Evolutionary conservation across 2,113 vertebrate species (phyloP), one percentile per base, ranked within the genome.

Genomic region (Hemichromis elongatus): DNA sequence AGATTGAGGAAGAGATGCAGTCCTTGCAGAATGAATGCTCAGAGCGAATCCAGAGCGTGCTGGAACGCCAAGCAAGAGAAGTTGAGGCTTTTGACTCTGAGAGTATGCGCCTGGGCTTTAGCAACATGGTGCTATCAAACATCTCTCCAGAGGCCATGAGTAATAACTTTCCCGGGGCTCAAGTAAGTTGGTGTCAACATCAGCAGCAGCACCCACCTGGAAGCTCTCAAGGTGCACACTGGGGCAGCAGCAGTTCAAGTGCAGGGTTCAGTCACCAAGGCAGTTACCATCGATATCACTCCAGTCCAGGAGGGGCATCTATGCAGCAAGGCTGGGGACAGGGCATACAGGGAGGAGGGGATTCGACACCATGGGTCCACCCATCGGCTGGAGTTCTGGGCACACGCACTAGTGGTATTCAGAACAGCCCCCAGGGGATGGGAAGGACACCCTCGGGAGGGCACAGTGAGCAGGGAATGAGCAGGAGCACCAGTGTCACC

Each of bases 1-100:
- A 99, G 99, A 99, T 99, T 89, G 98, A 99, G 95, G 98, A 99
- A 93, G 98, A 99, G 94, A 98, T 99, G 98, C 86, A 98, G 93
- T 96, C 97, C 3, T 90, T 99, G 93, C 97, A 99, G 94, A 99
- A 98, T 45, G 98, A 99, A 92, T 97, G 98, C 82, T 96, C 96
- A 3, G 98, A 99, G 89, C 96, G 98, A 93, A 99, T 99, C 96
- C 97, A 97, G 85, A 98, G 97, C 92, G 96, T 99, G 82, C 95
- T 99, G 85, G 99, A 99, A 93, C 98, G 98, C 18, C 99, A 99
- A 95, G 99, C 99, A 83, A 95, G 98, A 90, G 98, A 99, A 94
- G 97, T 99, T 3, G 99, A 99, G 96, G 98, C 98, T 85, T 99
- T 99, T 91, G 99, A 99, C 96, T 99, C 98, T 4, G 99, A 99